phyloP scores from a whole-genome alignment of 2,888 invertebrate species.

The Ceraclea dissimilis region DNA sequence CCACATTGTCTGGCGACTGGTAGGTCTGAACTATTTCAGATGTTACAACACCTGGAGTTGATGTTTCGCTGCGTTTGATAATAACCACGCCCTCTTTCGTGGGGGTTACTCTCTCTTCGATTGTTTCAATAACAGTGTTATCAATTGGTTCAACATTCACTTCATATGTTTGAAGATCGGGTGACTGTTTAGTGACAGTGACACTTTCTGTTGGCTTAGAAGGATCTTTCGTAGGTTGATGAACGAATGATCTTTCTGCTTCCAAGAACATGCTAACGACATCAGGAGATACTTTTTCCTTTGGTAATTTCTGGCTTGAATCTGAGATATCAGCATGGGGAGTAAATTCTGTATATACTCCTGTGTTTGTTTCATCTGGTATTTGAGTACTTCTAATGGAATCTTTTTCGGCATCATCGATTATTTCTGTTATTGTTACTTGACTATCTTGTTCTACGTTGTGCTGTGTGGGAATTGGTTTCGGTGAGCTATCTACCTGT shows the following conservation, averaged over 20 bases:
- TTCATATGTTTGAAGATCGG: too few relatives aligned
- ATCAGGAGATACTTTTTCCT: background rate
- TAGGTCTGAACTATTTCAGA: background rate
- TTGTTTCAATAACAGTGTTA: too few relatives aligned
- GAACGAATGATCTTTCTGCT: slow-evolving; percentile 19
- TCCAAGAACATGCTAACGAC: slow-evolving; percentile 16
- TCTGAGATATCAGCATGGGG: background rate
- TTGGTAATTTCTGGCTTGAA: background rate
- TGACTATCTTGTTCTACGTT: slow-evolving; percentile 7
- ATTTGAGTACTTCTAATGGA: background rate
- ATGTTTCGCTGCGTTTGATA: too few relatives aligned
- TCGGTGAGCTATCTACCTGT: slow-evolving; percentile 24
- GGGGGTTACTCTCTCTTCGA: too few relatives aligned
- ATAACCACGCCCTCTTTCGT: too few relatives aligned
- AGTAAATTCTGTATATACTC: too few relatives aligned
- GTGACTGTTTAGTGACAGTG: too few relatives aligned
- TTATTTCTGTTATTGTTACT: background rate
- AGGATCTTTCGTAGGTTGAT: too few relatives aligned
- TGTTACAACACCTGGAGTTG: background rate
- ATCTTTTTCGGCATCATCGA: background rate
- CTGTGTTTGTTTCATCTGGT: background rate
- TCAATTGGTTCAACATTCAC: too few relatives aligned
- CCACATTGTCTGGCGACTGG: too few relatives aligned
- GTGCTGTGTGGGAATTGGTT: slow-evolving; percentile 5
- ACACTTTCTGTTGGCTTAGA: too few relatives aligned